These are phyloP conservation scores for Brachionus rotundiformis DNA, from an alignment of 1,140 invertebrate species.

Conservation along the genomic window DNA sequence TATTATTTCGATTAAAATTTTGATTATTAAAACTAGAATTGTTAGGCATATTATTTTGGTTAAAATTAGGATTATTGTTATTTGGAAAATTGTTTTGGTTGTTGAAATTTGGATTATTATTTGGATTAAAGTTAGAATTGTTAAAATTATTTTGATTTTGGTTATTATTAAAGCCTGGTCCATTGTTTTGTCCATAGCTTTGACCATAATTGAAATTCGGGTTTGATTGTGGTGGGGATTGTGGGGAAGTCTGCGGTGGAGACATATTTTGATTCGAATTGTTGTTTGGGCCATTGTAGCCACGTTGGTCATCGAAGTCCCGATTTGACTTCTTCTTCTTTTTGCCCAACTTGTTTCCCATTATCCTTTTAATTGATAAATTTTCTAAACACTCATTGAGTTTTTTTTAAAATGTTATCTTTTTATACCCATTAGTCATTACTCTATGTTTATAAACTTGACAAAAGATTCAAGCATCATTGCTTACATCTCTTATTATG, in stretches of 20 bases:
- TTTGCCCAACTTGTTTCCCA: no score
- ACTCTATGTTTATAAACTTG: conserved; percentile 2
- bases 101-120: neutral
- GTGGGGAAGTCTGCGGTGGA: neutral
- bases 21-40: neutral
- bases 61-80: conserved; percentile 1
- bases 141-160: neutral
- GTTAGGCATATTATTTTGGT: neutral
- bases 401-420: neutral
- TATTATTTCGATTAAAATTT: neutral
- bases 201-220: neutral
- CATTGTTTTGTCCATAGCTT: neutral
- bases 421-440: conserved; percentile 9
- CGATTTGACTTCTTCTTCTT: neutral
- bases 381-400: neutral
- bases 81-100: neutral
- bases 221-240: no score
- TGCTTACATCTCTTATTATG: neutral
- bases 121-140: neutral
- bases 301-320: neutral
- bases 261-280: neutral
- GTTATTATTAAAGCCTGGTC: neutral
- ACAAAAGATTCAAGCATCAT: neutral
- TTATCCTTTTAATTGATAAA: neutral
- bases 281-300: neutral